Evolutionary conservation across 92 coral and sea anemone species (phyloP), one percentile per base, ranked within the genome.

Genomic region (Diadumene lineata): DNA sequence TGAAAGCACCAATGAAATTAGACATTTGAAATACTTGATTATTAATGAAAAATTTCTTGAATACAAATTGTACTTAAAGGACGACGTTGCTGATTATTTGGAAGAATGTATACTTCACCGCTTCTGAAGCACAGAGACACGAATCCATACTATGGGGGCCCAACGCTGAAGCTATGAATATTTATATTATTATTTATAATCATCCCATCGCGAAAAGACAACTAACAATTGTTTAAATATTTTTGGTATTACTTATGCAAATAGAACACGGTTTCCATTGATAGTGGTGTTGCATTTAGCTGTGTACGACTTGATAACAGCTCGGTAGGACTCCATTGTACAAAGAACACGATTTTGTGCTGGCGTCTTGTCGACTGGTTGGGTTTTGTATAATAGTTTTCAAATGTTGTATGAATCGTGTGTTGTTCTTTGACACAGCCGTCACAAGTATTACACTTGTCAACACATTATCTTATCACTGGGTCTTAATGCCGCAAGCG

Each of bases 381-480:
- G 64, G 75, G 64, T 56, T 44, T 68, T 28, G 31, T 70, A 68
- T 82, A 87, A 86, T 86, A 83, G 97, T 87, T 86, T 84, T 78
- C 85, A 82, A 85, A 88, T 88, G 82, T 83, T 85, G 87, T 72
- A 73, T 77, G 75, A 78, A 65, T 97, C 93, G 48, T 89, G 80
- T 78, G 93, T 91, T 85, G 90, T 83, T 83, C 83, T 87, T 92
- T 96, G 99, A 88, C 97, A 86, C 74, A 84, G 66, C 97, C 90
- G 99, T 92, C 99, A 82, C 76, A 55, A 87, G 92, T 71, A 85
- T 88, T 91, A 88, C 72, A 84, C 89, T 43, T 92, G 99, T 96
- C 99, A 92, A 89, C 99, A 92, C 93, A 88, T 81, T 77, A 84
- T 92, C 99, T 93, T 81, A 96, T 96, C 99, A 77, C 71, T 38